Evolutionary conservation across 1,140 invertebrate species (phyloP), one percentile per base, ranked within the genome.

Genomic region (Brachionus sp.): DNA sequence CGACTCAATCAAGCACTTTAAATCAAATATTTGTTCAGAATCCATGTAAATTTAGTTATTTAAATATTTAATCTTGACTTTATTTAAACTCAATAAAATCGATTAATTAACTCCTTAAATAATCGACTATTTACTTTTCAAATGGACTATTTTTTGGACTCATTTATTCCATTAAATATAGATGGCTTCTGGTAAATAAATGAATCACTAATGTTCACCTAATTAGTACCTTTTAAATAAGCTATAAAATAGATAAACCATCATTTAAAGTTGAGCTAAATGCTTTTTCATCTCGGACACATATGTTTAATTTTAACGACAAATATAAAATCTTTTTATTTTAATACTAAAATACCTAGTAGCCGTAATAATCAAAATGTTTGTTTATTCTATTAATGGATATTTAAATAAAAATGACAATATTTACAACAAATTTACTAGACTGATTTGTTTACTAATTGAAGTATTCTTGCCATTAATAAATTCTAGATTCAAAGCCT

Each of bases 281-380:
- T 19, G 50, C n/a, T 25, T 57, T 57, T 57, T 57, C 50, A 57
- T 57, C 50, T 57, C 50, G 66, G 35, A 39, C 66, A 75, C 70
- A 75, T 75, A 23, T 75, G 70, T 75, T 75, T 75, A 75, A 75
- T 75, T 46, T 75, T 75, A 75, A 75, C 42, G 25, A 75, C 39
- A 75, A 75, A 75, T 75, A 46, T 46, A 75, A 16, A 73, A 19
- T 73, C 39, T 44, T 75, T 25, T n/a, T 75, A 75, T 75, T 46
- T 44, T 16, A 75, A 75, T 75, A 25, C 44, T 75, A 75, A 75
- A 75, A 75, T 75, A 19, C 37, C 66, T 35, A 70, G 29, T 33
- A 46, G 44, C 44, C 9, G 33, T 66, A 66, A 66, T 33, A 66
- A 23, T n/a, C n/a, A 70, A 70, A 70, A 70, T 70, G 66, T 70